Base-by-base conservation (phyloP, 1,140 invertebrate genomes). In the Phymorhynchus buccinoides region DNA sequence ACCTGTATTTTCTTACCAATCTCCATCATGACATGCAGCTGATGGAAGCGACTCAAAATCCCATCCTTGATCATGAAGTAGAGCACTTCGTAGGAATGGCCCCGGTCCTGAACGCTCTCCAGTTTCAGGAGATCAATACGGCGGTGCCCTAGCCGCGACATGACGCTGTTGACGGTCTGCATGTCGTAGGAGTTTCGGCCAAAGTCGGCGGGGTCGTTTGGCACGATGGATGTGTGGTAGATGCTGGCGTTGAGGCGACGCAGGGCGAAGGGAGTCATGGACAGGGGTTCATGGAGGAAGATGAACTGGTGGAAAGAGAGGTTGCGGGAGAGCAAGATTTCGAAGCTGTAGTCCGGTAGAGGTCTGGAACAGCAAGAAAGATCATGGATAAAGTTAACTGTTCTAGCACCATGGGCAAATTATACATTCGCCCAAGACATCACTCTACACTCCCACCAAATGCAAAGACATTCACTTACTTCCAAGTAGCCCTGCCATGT, bases 171-270 rank as follows among this genome's bases (percentile, higher is more conserved):
- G 1, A 93, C 18, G 22, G 92, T 93, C 82, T 90, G 89, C 73
- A 89, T 91, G 30, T 90, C 89, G 84, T 88, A 93, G 1, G 91
- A 92, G 85, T 93, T 93, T 14, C 92, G 85, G 35, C 90, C 88
- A 87, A 91, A 93, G 81, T 93, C 92, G 48, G 92, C 87, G 16
- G 90, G 91, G 84, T 93, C 91, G 86, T 93, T 93, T 44, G 92
- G 90, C 37, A 92, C 91, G 73, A 93, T 88, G 14, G 84, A 80
- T 35, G 89, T 89, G 44, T 88, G 87, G 32, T 88, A 85, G 41
- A 88, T n/a, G 44, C 89, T 90, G 78, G 86, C 86, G 83, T 91
- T 91, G 3, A 87, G 44, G n/a, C 66, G 52, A 18, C 52, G 80
- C 18, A 86, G 56, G 2, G 71, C 66, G 30, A n/a, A 27, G 4